These are phyloP conservation scores for Harmothoe impar DNA, from an alignment of 2,888 invertebrate genomes.

Conservation along the genomic window DNA sequence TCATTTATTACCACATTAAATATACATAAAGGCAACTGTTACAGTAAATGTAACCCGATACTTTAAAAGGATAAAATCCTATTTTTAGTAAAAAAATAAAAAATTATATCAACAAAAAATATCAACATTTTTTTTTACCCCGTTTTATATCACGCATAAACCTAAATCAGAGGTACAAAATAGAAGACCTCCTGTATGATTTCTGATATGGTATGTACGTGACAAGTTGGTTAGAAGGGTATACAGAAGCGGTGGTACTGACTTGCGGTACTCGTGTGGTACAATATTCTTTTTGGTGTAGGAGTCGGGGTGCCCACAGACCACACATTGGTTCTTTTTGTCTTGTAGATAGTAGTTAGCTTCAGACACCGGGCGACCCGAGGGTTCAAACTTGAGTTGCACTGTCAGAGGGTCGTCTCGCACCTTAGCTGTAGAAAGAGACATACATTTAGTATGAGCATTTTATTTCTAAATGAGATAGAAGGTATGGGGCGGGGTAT, in stretches of 20 bases:
- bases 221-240: not conserved
- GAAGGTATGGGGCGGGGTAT: too few relatives aligned
- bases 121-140: too few relatives aligned
- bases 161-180: too few relatives aligned
- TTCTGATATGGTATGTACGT: not conserved
- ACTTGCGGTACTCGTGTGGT: constrained; percentile 91
- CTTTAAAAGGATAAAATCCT: too few relatives aligned
- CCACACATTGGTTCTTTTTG: constrained; percentile 91
- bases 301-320: constrained; percentile 88
- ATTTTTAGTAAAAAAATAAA: too few relatives aligned
- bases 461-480: not conserved
- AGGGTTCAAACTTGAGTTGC: constrained; percentile 90
- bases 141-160: too few relatives aligned
- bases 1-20: too few relatives aligned
- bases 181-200: too few relatives aligned
- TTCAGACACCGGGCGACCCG: constrained; percentile 88
- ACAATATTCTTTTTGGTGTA: constrained; percentile 92
- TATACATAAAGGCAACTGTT: too few relatives aligned
- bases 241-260: constrained; percentile 61
- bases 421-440: constrained; percentile 82
- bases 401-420: constrained; percentile 87
- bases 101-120: too few relatives aligned
- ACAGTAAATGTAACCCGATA: too few relatives aligned
- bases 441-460: constrained; percentile 14
- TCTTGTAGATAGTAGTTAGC: constrained; percentile 88